Conservation (phyloP, 2,113 vertebrate species). For the Bettongia penicillata region DNA sequence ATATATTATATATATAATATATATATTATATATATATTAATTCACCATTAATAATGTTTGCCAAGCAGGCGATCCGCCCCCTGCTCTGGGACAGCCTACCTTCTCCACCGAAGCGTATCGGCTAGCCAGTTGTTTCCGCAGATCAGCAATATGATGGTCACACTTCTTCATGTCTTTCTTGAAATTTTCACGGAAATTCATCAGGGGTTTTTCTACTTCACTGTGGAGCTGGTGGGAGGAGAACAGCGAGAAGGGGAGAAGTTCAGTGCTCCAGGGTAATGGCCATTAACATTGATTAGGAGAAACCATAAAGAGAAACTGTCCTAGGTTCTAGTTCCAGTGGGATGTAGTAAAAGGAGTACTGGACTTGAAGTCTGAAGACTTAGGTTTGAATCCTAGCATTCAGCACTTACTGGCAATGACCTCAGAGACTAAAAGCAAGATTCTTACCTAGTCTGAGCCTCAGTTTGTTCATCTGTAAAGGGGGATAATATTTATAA, state of each 20-base stretch:
- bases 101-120: constrained; percentile 93
- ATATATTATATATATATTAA: too few relatives aligned
- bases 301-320: background rate
- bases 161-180: constrained; percentile 99
- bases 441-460: background rate
- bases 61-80: rapidly evolving
- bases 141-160: constrained; percentile 95
- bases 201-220: constrained; percentile 97
- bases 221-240: constrained; percentile 90
- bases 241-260: background rate
- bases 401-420: background rate
- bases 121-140: constrained; percentile 95
- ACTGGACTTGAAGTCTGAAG: background rate
- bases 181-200: constrained; percentile 96
- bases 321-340: background rate
- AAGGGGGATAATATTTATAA: background rate
- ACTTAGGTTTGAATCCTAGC: background rate
- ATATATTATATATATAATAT: too few relatives aligned
- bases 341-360: background rate
- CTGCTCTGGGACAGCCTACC: constrained; percentile 80
- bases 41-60: background rate
- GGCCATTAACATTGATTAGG: background rate
- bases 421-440: background rate
- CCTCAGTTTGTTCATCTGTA: background rate
- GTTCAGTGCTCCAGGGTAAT: background rate